phyloP scores from a whole-genome alignment of 2,113 vertebrate species.

The Amblyornis subalaris region DNA sequence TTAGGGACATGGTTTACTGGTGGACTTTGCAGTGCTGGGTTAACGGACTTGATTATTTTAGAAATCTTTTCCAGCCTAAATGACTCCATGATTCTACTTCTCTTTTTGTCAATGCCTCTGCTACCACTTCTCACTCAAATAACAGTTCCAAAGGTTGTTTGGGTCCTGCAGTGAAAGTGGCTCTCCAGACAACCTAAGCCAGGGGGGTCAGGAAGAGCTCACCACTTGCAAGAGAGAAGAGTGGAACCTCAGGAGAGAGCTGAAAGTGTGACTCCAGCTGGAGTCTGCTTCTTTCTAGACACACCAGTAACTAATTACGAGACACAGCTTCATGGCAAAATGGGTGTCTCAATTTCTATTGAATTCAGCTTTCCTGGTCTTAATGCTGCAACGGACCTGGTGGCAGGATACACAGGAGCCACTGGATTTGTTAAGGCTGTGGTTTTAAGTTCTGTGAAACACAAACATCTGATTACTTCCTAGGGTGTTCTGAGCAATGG shows the following conservation, averaged over 20 bases:
- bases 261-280: background rate
- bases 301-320: background rate
- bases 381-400: background rate
- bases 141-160: background rate
- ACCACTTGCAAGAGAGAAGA: background rate
- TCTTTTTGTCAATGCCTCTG: background rate
- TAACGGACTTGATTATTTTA: background rate
- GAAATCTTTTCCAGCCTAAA: background rate
- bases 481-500: background rate
- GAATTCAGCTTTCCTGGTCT: background rate
- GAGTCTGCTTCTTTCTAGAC: background rate
- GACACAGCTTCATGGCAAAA: background rate
- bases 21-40: background rate
- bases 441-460: background rate
- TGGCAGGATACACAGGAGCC: background rate
- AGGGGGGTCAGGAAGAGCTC: background rate
- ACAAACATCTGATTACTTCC: background rate
- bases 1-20: background rate
- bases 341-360: background rate
- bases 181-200: background rate
- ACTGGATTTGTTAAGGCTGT: background rate
- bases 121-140: background rate
- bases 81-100: background rate
- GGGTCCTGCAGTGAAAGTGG: background rate
- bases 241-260: background rate